Evolutionary conservation across 1,140 invertebrate species (phyloP).

Genomic region (Arctopsyche grandis): DNA sequence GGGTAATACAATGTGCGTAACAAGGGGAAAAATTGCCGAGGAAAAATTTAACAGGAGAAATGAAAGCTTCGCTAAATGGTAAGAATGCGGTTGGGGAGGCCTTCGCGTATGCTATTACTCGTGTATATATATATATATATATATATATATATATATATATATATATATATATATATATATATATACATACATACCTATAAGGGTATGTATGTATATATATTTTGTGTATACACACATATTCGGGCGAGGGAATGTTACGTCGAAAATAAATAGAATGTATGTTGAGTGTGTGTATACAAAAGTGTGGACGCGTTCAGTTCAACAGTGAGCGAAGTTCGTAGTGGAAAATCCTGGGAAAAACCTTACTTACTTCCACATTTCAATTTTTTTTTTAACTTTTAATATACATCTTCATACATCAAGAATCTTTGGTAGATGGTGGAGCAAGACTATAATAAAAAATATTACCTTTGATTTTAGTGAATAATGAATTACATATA

Average conservation of each 20-base stretch:
- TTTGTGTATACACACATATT: neutral
- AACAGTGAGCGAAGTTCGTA: neutral
- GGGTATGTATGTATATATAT: neutral
- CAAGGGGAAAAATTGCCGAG: slow-evolving; percentile 53
- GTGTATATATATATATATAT: neutral
- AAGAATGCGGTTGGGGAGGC: slow-evolving; percentile 47
- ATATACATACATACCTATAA: neutral
- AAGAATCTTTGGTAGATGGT: too few species aligned
- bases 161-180: neutral
- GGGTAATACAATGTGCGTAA: slow-evolving; percentile 32
- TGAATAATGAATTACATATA: too few species aligned
- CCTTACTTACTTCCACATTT: too few species aligned
- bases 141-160: neutral
- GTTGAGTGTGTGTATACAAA: neutral
- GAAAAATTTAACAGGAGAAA: slow-evolving; percentile 54
- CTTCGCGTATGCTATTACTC: neutral
- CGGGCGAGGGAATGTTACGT: neutral
- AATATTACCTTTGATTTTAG: too few species aligned
- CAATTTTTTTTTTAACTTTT: too few species aligned
- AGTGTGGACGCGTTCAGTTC: neutral
- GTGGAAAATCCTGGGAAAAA: neutral
- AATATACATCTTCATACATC: too few species aligned
- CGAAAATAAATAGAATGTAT: neutral
- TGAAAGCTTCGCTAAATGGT: slow-evolving; percentile 53
- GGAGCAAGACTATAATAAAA: too few species aligned